Evolutionary conservation across 2,113 vertebrate species (phyloP), one percentile per base, ranked within the genome.

Genomic region (Takifugu bimaculatus): DNA sequence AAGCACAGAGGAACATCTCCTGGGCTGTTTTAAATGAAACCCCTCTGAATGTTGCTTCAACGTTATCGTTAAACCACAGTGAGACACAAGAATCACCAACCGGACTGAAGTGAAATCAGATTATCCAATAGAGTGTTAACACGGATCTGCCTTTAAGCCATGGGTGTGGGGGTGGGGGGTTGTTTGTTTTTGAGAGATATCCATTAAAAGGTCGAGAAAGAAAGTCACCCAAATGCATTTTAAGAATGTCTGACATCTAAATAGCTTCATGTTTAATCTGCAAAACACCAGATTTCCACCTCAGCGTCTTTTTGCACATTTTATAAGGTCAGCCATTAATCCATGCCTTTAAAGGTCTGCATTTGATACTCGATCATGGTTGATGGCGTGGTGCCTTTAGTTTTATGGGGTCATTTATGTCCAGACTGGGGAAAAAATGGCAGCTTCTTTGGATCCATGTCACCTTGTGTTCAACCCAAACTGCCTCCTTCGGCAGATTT

Each of bases 371-470:
- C 74, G 50, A 65, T 61, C 72, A 44, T 59, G 57, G 39, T 6
- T 50, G 57, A 65, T 68, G 81, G 65, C 48, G 32, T 50, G 39
- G 56, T 62, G 62, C 75, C 63, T 74, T 60, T 47, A 25, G 45
- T 72, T 84, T 81, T 80, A 71, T 68, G 35, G 56, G 65, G 45
- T 57, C 48, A 78, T 79, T 79, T 75, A 68, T 70, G 82, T 86
- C 79, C 78, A 82, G 79, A 81, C 77, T 53, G 26, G 68, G 65
- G 77, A 70, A 75, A n/a, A 77, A 65, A 27, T 67, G 61, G 48
- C 64, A 55, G 55, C 71, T 75, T 78, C 70, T 83, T 83, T 81
- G 75, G 72, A 60, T 50, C 26, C 32, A 13, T 74, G 80, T 75
- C 80, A 78, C 26, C 70, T 72, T 80, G 75, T 77, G 72, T 77